Base-by-base conservation (phyloP, 2,888 invertebrate species). In the Drosophila leonis region DNA sequence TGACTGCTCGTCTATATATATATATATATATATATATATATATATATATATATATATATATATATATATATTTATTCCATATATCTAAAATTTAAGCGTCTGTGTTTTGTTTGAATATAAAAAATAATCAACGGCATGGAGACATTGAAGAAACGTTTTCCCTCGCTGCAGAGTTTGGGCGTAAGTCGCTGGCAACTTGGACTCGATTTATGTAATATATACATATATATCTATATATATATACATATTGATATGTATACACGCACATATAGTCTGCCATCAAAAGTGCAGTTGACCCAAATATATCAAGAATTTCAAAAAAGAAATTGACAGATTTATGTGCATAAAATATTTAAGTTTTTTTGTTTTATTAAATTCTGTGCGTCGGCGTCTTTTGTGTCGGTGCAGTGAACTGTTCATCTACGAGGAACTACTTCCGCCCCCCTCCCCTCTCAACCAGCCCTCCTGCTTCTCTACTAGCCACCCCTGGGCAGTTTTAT, bases 81-180 rank as follows among this genome's bases (percentile, higher is more conserved):
- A 49, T 69, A 70, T 56, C 70, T 64, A 46, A 48, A 61, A 59
- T 63, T 67, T 78, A 63, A 49, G 55, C 73, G 62, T 61, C 73
- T 72, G 65, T 72, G 69, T 54, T 18, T 55, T 55, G 24, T 44
- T 42, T 57, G 49, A 18, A 8, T 33, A 49, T 57, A 35, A 48
- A 46, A 35, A 44, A 51, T 6, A 49, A 7, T 5, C 31, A 44
- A 18, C 42, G 48, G 41, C 78, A 92, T 92, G 92, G 76, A 92
- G 77, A 92, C 90, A 70, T 91, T 94, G 82, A 94, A 94, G 83
- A 94, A 94, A 89, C 92, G 93, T 77, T 94, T 94, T 85, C 94
- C 94, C 65, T 94, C 94, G 67, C 90, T 94, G 75, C 93, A 93
- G 78, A 94, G 94, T 91, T 93, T 94, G 81, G 94, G 94, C 88